These are phyloP conservation scores for Porites evermanni DNA, from an alignment of 92 coral and sea anemone genomes.

Conservation along the genomic window DNA sequence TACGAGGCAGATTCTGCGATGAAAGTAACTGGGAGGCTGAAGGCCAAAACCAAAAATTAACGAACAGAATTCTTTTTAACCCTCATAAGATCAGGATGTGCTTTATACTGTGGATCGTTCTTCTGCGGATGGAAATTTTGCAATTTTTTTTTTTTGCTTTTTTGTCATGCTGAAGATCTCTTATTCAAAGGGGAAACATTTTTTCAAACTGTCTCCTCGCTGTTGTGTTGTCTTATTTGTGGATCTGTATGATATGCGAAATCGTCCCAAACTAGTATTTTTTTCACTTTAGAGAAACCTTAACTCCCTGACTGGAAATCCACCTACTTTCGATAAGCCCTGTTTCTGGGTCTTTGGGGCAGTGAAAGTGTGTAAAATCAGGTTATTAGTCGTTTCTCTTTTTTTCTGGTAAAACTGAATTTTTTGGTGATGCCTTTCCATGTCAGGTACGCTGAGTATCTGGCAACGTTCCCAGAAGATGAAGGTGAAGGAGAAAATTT, in stretches of 20 bases:
- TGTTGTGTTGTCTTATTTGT: no score
- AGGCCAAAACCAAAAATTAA: no score
- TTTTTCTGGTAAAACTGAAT: background rate
- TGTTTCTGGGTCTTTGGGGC: no score
- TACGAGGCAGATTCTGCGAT: background rate
- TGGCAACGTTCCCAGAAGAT: constrained; percentile 91
- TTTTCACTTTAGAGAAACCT: no score
- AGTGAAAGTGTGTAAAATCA: background rate
- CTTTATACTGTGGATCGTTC: background rate
- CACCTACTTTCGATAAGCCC: no score
- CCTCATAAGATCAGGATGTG: no score
- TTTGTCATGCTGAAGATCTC: background rate
- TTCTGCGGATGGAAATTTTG: background rate
- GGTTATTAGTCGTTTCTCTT: background rate
- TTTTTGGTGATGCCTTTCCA: background rate
- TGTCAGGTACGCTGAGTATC: constrained; percentile 84
- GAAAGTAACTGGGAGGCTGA: no score
- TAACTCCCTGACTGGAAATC: no score
- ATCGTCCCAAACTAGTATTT: no score
- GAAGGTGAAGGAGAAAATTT: constrained; percentile 79
- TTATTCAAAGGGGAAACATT: background rate
- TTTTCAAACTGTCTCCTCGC: no score
- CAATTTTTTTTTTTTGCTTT: background rate
- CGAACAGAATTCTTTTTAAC: no score
- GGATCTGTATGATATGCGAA: no score